A percentile compares a stretch with the other conserved stretches of the same genome.
These are phyloP conservation scores for Chlamydotis undulata DNA, from an alignment of 2,113 vertebrate species.

Conservation along the genomic window DNA sequence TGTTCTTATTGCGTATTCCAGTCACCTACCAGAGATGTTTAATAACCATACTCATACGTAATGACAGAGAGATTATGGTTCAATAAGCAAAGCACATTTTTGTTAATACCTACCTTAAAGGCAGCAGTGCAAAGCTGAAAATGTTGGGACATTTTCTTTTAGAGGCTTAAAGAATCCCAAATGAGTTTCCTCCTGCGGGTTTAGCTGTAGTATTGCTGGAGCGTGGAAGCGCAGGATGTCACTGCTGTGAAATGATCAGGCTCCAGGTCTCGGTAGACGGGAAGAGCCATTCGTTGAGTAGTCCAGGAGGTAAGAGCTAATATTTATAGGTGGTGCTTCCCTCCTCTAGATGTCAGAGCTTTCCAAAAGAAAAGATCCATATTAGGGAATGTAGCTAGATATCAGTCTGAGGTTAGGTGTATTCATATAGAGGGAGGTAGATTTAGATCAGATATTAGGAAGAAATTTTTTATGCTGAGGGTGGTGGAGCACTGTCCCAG, in stretches of 20 bases:
- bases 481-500: too few relatives aligned
- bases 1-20: not conserved
- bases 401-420: not conserved
- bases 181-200: not conserved
- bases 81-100: not conserved
- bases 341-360: conserved; percentile 7
- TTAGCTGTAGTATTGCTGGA: not conserved
- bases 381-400: not conserved
- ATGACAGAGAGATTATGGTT: not conserved
- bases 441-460: too few relatives aligned
- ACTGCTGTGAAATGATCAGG: not conserved
- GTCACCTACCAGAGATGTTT: not conserved
- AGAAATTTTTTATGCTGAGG: too few relatives aligned
- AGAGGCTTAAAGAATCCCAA: not conserved
- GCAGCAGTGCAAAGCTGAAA: not conserved
- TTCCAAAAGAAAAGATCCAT: not conserved
- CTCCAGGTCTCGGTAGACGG: not conserved
- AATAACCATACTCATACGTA: not conserved
- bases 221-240: not conserved
- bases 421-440: not conserved
- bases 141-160: not conserved
- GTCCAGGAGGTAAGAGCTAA: not conserved
- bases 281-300: not conserved
- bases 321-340: not conserved
- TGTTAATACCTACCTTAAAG: not conserved